Evolutionary conservation across 2,888 invertebrate genomes (phyloP), one percentile per base, ranked within the genome.

Genomic region (Glyphotaelius pellucidus): DNA sequence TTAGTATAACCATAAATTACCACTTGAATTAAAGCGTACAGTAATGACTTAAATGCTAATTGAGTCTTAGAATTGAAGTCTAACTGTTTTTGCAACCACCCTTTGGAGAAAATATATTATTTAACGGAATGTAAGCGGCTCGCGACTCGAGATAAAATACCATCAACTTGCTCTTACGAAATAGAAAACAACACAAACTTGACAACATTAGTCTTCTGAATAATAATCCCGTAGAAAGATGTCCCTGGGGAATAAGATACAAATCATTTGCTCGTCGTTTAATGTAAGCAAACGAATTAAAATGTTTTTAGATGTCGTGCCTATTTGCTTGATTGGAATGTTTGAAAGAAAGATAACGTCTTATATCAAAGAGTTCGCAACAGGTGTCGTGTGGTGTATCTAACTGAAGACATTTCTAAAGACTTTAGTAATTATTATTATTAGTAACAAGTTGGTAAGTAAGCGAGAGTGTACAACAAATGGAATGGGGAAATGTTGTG

Each of bases 361-460:
- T 86, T 86, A 42, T 42, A 86, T 86, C 86, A 86, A 25, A 67
- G 86, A 86, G 47, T 38, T 86, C 47, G 42, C 86, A 86, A 86
- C 86, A 86, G 86, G 86, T 86, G 86, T 86, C 42, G 67, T 86
- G 86, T 47, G 38, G 14, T 47, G 86, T 86, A 42, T 25, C 47
- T 47, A 47, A 47, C 86, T 86, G 86, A 86, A 86, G 86, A 86
- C 14, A 14, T 38, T 42, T 67, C 25, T 67, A 67, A 67, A 67
- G 67, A 67, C 67, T 67, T 42, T 11, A 35, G 86, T 38, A 86
- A 86, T 86, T 86, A 86, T 86, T 83, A 32, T 32, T 67, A 67
- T 67, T 25, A 67, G 67, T 67, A 25, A 25, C 67, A 67, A 67
- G 67, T 67, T 67, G 67, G 67, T 25, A 9, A 67, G 67, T 67